phyloP scores from a whole-genome alignment of 2,888 invertebrate genomes.

The Xanthia togata region DNA sequence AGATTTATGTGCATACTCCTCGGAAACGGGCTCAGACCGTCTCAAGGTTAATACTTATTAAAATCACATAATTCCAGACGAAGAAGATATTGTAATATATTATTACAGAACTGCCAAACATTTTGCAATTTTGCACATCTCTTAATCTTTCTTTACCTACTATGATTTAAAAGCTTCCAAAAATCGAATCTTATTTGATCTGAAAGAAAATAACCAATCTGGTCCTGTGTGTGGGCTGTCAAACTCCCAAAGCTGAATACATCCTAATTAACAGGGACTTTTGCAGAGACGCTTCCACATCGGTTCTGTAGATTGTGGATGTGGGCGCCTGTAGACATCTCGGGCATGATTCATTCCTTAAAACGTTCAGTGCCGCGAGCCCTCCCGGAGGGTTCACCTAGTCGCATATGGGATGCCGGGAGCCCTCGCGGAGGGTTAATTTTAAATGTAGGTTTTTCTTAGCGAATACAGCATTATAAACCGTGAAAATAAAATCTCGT shows the following conservation, averaged over 20 bases:
- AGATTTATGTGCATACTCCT: conserved; percentile 81
- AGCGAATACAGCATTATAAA: too few relatives aligned
- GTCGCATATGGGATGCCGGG: too few relatives aligned
- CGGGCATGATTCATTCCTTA: conserved; percentile 1
- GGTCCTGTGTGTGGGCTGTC: not conserved
- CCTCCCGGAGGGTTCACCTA: too few relatives aligned
- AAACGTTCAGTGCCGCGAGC: too few relatives aligned
- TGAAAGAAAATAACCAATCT: conserved; percentile 1
- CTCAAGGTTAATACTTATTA: conserved; percentile 76
- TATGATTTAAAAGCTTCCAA: not conserved
- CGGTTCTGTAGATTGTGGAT: conserved; percentile 26
- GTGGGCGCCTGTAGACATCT: not conserved
- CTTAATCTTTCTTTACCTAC: not conserved
- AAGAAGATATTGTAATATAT: conserved; percentile 36
- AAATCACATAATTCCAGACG: conserved; percentile 58
- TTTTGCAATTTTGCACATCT: conserved; percentile 3
- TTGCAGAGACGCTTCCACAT: conserved; percentile 25
- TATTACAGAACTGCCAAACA: conserved; percentile 34
- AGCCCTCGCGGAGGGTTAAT: too few relatives aligned
- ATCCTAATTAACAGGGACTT: conserved; percentile 20
- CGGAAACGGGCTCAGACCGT: conserved; percentile 73
- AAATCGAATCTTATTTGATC: conserved; percentile 6
- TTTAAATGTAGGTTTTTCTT: too few relatives aligned
- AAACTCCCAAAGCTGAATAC: not conserved
- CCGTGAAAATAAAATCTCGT: too few relatives aligned